Conservation (phyloP, 2,888 invertebrate species). For the Hipparchia semele region DNA sequence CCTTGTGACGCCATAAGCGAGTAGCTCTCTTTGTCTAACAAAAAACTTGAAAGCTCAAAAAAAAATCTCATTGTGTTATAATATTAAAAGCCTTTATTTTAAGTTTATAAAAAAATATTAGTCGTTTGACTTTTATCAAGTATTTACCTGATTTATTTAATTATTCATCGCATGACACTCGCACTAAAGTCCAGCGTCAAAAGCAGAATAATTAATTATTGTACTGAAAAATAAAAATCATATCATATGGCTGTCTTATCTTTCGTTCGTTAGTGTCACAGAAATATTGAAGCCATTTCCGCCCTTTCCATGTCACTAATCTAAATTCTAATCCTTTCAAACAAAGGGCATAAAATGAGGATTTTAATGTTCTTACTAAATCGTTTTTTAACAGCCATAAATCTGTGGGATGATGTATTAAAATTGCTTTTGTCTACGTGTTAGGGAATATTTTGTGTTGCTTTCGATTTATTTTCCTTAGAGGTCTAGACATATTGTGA, state of each 20-base stretch:
- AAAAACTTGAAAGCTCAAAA: too few species aligned
- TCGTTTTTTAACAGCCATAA: conserved; percentile 24
- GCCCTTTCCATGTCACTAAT: conserved; percentile 26
- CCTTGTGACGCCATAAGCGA: too few species aligned
- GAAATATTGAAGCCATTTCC: conserved; percentile 20
- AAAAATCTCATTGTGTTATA: too few species aligned
- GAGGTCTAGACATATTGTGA: neutral
- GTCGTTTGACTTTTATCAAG: too few species aligned
- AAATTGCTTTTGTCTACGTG: conserved; percentile 12
- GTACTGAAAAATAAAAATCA: neutral
- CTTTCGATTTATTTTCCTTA: neutral
- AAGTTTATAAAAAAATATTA: too few species aligned
- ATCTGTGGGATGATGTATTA: conserved; percentile 15
- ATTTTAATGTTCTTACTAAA: conserved; percentile 16
- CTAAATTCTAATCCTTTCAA: conserved; percentile 26
- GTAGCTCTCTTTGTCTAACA: too few species aligned
- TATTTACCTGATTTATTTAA: too few species aligned
- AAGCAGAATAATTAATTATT: neutral
- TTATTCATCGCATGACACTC: too few species aligned
- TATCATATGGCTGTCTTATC: neutral
- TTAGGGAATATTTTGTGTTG: neutral
- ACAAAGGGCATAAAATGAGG: conserved; percentile 24
- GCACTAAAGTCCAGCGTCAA: too few species aligned
- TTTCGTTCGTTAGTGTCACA: conserved; percentile 1
- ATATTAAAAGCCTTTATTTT: too few species aligned